Evolutionary conservation across 2,888 invertebrate species (phyloP), one percentile per base, ranked within the genome.

Genomic region (Drosophila mimetica): DNA sequence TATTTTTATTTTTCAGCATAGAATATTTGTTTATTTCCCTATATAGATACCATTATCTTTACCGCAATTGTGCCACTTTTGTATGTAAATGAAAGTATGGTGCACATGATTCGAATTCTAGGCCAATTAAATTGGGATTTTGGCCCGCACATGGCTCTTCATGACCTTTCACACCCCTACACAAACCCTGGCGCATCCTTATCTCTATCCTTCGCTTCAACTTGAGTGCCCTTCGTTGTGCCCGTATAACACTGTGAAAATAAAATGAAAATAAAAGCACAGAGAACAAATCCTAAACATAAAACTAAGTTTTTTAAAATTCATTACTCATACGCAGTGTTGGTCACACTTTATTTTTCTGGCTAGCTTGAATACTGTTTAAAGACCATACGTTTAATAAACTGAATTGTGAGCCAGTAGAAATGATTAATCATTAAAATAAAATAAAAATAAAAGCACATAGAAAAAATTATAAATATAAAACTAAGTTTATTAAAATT

Each of bases 111-210:
- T 61, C 51, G 30, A 64, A 44, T 64, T 51, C 64, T 61, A 64
- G 64, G 64, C 64, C 64, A 61, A 64, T 64, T 64, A 61, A 64
- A 64, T 61, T 44, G 61, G 64, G 64, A 64, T 64, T 64, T 51
- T 41, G 59, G 42, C 18, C 30, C 25, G 51, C 60, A 53, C 41
- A 50, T 60, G 59, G 57, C 36, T 30, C 48, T 30, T 46, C 46
- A 46, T 46, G 46, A 46, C 46, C 46, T 46, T 46, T 46, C 7
- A 11, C 28, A 20, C 39, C 18, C 52, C 18, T n/a, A 14, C 36
- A 44, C 11, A 30, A 14, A 30, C 64, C 59, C n/a, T 20, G 20
- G 16, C 32, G 16, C 46, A 37, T 30, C 46, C 58, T 22, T 39
- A 52, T 22, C 39, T 46, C 4, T 34, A 48, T 36, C 34, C 48